Conservation (phyloP, 2,113 vertebrate genomes). For the Micronycteris hirsuta region DNA sequence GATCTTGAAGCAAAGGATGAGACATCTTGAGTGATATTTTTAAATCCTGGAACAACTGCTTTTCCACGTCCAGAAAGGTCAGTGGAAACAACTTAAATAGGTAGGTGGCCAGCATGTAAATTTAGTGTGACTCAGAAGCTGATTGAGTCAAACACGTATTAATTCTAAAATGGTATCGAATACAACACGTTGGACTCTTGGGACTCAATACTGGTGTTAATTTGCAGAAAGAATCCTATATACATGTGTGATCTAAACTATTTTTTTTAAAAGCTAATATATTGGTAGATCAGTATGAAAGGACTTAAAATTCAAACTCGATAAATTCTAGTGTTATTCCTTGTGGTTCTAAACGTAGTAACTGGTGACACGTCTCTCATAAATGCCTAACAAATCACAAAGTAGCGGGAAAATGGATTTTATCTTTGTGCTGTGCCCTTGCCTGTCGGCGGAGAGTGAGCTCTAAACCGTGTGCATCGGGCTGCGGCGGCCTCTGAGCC, state of each 20-base stretch:
- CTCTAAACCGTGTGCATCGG: not conserved
- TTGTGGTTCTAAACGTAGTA: not conserved
- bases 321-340: not conserved
- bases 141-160: not conserved
- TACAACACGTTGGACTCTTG: not conserved
- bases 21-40: not conserved
- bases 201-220: not conserved
- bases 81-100: not conserved
- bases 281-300: not conserved
- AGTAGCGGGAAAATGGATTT: not conserved
- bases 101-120: not conserved
- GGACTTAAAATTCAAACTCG: not conserved
- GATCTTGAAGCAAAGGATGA: conserved; percentile 6
- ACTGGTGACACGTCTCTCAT: not conserved
- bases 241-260: not conserved
- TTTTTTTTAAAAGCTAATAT: not conserved
- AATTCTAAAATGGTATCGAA: not conserved
- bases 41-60: not conserved
- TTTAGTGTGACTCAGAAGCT: not conserved
- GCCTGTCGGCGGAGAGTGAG: not conserved
- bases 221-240: not conserved
- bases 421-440: not conserved
- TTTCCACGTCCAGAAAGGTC: not conserved
- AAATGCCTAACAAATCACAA: not conserved
- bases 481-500: not conserved